These are phyloP conservation scores for Unio pictorum DNA, from an alignment of 2,888 invertebrate genomes.

Conservation along the genomic window DNA sequence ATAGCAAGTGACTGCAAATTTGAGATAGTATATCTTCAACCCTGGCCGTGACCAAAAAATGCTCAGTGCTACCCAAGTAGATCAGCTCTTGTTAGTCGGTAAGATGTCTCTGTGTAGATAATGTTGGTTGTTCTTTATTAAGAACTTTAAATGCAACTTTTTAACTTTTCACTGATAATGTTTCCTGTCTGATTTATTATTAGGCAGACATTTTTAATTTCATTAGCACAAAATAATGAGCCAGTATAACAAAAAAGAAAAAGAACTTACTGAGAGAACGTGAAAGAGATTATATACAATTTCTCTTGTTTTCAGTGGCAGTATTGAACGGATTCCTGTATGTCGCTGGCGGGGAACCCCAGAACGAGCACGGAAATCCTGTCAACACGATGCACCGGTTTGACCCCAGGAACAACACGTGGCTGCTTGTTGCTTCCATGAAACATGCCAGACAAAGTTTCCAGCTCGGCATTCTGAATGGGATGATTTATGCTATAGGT, in stretches of 20 bases:
- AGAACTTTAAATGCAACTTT: too few relatives aligned
- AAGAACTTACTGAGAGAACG: neutral
- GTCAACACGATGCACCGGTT: slow-evolving; percentile 42
- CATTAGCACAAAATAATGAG: too few relatives aligned
- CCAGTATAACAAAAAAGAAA: neutral
- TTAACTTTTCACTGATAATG: too few relatives aligned
- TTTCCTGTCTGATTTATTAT: too few relatives aligned
- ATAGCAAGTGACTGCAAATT: too few relatives aligned
- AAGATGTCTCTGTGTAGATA: too few relatives aligned
- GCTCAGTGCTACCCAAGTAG: too few relatives aligned
- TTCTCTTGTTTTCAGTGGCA: slow-evolving; percentile 32
- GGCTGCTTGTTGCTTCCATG: slow-evolving; percentile 55
- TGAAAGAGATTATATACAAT: neutral
- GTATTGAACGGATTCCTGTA: slow-evolving; percentile 55
- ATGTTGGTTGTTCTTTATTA: too few relatives aligned
- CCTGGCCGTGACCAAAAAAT: too few relatives aligned
- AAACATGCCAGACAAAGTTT: slow-evolving; percentile 52
- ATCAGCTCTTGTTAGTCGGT: too few relatives aligned
- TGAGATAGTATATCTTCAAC: too few relatives aligned
- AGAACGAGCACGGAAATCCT: slow-evolving; percentile 42
- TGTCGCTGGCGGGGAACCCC: slow-evolving; percentile 52
- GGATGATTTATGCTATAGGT: slow-evolving; percentile 52
- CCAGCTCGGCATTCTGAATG: slow-evolving; percentile 46
- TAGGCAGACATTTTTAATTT: too few relatives aligned
- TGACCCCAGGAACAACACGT: slow-evolving; percentile 46